Percentiles rank a stretch among this genome's conserved stretches.
These are phyloP conservation scores for Actinernus sp. DNA, from an alignment of 92 coral and sea anemone species.

Conservation along the genomic window DNA sequence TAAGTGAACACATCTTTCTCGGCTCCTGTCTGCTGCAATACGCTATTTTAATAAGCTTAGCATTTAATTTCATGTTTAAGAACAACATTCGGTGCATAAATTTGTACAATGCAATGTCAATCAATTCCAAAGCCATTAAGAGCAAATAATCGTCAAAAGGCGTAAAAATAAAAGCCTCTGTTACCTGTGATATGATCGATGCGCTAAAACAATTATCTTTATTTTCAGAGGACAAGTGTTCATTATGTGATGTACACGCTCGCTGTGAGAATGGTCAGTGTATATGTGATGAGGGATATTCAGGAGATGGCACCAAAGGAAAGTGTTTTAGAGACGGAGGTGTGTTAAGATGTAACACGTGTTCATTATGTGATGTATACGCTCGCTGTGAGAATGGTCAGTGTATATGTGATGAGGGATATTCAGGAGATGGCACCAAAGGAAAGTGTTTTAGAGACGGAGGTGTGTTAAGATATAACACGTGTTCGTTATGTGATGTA, in stretches of 20 bases:
- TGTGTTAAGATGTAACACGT: constrained; percentile 81
- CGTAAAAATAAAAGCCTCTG: no score
- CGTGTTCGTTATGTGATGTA: constrained; percentile 86
- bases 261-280: constrained; percentile 92
- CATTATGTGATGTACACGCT: constrained; percentile 88
- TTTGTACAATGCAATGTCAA: no score
- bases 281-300: constrained; percentile 82
- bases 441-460: constrained; percentile 74
- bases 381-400: constrained; percentile 91
- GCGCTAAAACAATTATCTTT: no score
- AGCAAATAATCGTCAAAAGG: no score
- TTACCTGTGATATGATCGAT: no score
- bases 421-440: constrained; percentile 70
- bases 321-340: constrained; percentile 76
- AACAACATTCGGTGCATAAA: no score
- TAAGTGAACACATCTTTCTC: no score
- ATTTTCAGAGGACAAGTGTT: constrained; percentile 89
- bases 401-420: constrained; percentile 89
- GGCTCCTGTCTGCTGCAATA: no score
- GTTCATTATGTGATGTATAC: constrained; percentile 87
- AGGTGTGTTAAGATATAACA: constrained; percentile 92
- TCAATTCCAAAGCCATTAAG: no score
- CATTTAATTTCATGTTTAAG: no score
- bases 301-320: constrained; percentile 78
- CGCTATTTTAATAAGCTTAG: no score